These are phyloP conservation scores for Xyrichtys novacula DNA, from an alignment of 2,797 vertebrate genomes.

Conservation along the genomic window DNA sequence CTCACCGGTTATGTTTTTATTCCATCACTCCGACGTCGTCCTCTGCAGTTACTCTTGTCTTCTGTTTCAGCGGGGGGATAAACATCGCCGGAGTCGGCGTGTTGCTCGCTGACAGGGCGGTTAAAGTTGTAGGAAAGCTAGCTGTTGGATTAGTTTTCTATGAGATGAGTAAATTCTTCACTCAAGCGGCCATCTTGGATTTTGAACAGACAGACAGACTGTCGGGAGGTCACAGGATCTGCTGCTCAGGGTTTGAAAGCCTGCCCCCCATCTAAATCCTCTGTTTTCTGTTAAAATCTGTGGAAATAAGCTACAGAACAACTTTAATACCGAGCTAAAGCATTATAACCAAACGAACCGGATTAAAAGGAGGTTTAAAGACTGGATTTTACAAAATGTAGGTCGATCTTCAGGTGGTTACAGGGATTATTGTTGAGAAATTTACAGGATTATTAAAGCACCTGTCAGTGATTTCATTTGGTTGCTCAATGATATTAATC, in stretches of 20 bases:
- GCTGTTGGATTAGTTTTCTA: conserved; percentile 45
- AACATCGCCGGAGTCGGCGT: not conserved
- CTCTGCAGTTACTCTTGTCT: not conserved
- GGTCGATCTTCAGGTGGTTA: too few species aligned
- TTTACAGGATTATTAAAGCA: too few species aligned
- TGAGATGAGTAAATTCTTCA: conserved; percentile 40
- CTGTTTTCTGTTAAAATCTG: too few species aligned
- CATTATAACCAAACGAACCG: too few species aligned
- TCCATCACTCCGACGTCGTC: conserved; percentile 49
- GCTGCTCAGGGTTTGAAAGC: not conserved
- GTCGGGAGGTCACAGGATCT: conserved; percentile 53
- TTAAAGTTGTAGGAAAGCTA: conserved; percentile 20
- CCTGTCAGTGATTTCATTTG: too few species aligned
- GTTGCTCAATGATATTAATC: too few species aligned
- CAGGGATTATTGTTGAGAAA: too few species aligned
- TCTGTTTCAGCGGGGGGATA: not conserved
- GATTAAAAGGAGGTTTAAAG: too few species aligned
- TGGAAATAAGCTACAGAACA: too few species aligned
- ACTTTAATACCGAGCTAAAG: too few species aligned
- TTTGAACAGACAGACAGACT: conserved; percentile 43
- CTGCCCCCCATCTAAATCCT: too few species aligned
- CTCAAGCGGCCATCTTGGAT: conserved; percentile 75
- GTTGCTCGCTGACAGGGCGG: not conserved
- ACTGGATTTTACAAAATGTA: too few species aligned
- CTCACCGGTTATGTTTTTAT: conserved; percentile 56